Evolutionary conservation across 2,797 vertebrate genomes (phyloP).

Genomic region (Pipistrellus pipistrellus): DNA sequence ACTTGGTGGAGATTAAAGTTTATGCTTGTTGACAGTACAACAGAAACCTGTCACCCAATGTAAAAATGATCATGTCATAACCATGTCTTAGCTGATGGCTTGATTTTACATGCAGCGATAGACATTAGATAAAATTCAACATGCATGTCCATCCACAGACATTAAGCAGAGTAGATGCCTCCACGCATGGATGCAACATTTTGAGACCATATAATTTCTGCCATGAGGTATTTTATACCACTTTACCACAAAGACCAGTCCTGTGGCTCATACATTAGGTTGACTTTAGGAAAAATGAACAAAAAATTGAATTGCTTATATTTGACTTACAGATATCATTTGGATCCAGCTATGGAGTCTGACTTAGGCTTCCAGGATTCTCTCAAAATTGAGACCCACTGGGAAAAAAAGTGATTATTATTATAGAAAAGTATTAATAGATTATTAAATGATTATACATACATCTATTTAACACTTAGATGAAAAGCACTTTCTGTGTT

Average conservation of each 20-base stretch:
- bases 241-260: neutral
- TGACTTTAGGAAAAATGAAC: slow-evolving; percentile 3
- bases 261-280: neutral
- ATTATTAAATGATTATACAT: neutral
- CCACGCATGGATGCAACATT: slow-evolving; percentile 38
- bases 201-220: slow-evolving; percentile 42
- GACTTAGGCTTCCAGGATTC: neutral
- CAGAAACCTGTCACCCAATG: slow-evolving; percentile 71
- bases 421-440: neutral
- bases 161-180: slow-evolving; percentile 14
- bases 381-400: neutral
- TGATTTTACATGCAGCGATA: slow-evolving; percentile 71
- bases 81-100: slow-evolving; percentile 73
- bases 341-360: neutral
- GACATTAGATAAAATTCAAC: slow-evolving; percentile 68
- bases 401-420: neutral
- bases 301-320: slow-evolving; percentile 8
- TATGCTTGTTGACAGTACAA: slow-evolving; percentile 82
- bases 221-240: neutral
- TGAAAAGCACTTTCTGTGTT: neutral
- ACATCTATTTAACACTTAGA: neutral
- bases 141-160: slow-evolving; percentile 54
- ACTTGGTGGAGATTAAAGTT: slow-evolving; percentile 80
- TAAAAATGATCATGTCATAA: slow-evolving; percentile 80
- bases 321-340: slow-evolving; percentile 46